Conservation (phyloP, 1,140 invertebrate genomes). For the Drosophila teissieri region DNA sequence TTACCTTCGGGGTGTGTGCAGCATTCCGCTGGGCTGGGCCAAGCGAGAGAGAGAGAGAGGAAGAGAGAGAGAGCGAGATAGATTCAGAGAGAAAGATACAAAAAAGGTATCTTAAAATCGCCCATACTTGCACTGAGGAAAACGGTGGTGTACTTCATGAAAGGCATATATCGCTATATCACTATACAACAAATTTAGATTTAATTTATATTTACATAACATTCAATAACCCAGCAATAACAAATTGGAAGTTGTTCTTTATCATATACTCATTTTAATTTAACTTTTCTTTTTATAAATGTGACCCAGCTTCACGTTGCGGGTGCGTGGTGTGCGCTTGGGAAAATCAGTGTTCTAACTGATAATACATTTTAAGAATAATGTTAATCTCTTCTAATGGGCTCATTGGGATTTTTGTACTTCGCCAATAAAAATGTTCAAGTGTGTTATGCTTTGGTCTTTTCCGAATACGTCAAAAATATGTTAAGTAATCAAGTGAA, state of each 20-base stretch:
- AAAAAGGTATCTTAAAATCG: constrained; percentile 12
- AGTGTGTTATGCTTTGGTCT: no score
- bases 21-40: constrained; percentile 13
- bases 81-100: not conserved
- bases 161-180: no score
- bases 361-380: not conserved
- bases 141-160: not conserved
- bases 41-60: not conserved
- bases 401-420: no score
- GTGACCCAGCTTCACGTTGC: no score
- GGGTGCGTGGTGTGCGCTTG: not conserved
- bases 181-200: no score
- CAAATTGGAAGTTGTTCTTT: no score
- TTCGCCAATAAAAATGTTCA: no score
- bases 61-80: not conserved
- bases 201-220: no score
- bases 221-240: no score
- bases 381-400: not conserved
- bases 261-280: not conserved
- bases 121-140: constrained; percentile 3
- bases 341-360: not conserved
- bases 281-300: not conserved
- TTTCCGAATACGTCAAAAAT: no score
- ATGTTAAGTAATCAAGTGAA: no score
- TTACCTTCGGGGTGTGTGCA: constrained; percentile 15